phyloP scores from a whole-genome alignment of 2,888 invertebrate species.

The Oligia latruncula region DNA sequence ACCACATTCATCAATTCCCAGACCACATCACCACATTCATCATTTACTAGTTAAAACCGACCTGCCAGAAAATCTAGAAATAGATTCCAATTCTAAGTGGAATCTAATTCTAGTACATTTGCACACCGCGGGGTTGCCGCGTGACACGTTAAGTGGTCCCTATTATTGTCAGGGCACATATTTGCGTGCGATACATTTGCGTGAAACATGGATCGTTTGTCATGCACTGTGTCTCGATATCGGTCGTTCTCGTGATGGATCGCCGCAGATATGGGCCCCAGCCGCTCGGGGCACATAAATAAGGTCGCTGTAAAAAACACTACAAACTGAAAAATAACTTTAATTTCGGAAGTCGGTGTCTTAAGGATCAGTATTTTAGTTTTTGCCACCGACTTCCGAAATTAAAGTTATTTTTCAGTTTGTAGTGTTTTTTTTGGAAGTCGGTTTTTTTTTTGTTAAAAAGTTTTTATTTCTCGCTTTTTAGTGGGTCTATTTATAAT shows the following conservation, averaged over 20 bases:
- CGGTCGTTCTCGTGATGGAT: slow-evolving; percentile 63
- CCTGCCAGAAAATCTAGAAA: slow-evolving; percentile 37
- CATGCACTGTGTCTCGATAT: slow-evolving; percentile 67
- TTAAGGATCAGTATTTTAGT: too few relatives aligned
- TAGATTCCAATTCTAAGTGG: slow-evolving; percentile 15
- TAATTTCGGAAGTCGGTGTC: too few relatives aligned
- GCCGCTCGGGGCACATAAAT: slow-evolving; percentile 57
- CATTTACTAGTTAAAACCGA: slow-evolving; percentile 21
- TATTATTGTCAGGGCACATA: slow-evolving; percentile 55
- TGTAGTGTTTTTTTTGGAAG: too few relatives aligned
- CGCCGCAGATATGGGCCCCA: slow-evolving; percentile 52
- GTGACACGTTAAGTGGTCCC: slow-evolving; percentile 57
- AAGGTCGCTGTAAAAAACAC: slow-evolving; percentile 55
- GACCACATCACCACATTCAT: slow-evolving; percentile 10
- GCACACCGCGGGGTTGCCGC: slow-evolving; percentile 22
- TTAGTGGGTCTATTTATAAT: too few relatives aligned
- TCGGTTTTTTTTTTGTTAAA: too few relatives aligned
- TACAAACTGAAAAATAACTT: too few relatives aligned
- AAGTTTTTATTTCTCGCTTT: too few relatives aligned
- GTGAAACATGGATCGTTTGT: slow-evolving; percentile 67
- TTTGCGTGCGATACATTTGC: slow-evolving; percentile 50
- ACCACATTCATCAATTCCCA: not conserved
- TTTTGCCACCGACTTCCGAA: too few relatives aligned
- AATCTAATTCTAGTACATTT: slow-evolving; percentile 49
- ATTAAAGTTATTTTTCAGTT: too few relatives aligned